A percentile compares a stretch with the other conserved stretches of the same genome.
phyloP scores from a whole-genome alignment of 2,797 vertebrate genomes.

The Neostethus bicornis region DNA sequence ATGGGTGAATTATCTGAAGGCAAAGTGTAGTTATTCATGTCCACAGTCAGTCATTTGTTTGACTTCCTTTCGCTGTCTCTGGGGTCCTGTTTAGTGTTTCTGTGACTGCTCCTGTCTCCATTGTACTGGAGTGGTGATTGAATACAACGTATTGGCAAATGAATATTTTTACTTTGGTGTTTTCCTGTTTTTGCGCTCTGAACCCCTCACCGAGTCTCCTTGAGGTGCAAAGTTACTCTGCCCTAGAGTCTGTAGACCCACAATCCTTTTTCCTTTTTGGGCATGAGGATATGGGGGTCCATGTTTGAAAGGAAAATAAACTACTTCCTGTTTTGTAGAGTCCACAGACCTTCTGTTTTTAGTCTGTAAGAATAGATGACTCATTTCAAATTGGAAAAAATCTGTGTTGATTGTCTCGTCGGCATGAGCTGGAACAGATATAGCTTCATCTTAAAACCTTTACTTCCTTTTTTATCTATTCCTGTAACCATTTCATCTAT shows the following conservation, averaged over 20 bases:
- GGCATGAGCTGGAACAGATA: conserved; percentile 17
- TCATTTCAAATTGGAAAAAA: conserved; percentile 35
- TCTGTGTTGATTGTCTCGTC: conserved; percentile 31
- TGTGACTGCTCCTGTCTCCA: conserved; percentile 58
- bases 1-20: conserved; percentile 58
- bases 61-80: conserved; percentile 68
- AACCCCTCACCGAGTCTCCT: conserved; percentile 19
- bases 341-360: conserved; percentile 31
- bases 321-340: conserved; percentile 68
- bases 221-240: conserved; percentile 32
- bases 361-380: conserved; percentile 19
- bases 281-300: conserved; percentile 46
- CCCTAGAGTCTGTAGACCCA: conserved; percentile 48
- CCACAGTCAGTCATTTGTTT: conserved; percentile 58
- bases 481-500: conserved; percentile 13
- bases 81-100: conserved; percentile 51
- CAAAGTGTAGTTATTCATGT: conserved; percentile 57
- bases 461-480: conserved; percentile 32
- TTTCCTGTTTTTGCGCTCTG: conserved; percentile 66
- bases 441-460: conserved; percentile 22
- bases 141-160: conserved; percentile 35
- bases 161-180: conserved; percentile 35
- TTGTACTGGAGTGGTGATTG: conserved; percentile 63
- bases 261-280: conserved; percentile 44
- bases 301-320: conserved; percentile 60